Conservation (phyloP, 23 tunicate species). For the Trididemnum nubilum region DNA sequence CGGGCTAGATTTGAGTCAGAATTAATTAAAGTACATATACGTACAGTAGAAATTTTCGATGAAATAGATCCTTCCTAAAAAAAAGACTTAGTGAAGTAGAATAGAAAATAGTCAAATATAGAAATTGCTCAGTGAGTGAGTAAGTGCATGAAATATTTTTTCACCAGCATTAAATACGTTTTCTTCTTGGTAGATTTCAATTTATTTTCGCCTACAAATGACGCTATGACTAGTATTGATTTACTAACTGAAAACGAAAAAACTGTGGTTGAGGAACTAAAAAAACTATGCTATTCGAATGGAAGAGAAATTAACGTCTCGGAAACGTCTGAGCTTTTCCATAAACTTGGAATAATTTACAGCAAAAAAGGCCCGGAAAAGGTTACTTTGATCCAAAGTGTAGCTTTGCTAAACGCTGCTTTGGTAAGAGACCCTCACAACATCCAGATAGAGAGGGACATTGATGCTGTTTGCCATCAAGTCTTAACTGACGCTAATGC, state of each 20-base stretch:
- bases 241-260: not conserved
- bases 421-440: constrained; percentile 9
- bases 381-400: constrained; percentile 17
- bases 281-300: not conserved
- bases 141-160: too few species aligned
- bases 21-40: too few species aligned
- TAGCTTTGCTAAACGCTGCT: constrained; percentile 35
- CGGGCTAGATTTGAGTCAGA: too few species aligned
- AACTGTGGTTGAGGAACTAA: not conserved
- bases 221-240: not conserved
- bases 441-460: not conserved
- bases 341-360: constrained; percentile 32
- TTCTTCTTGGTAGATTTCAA: too few species aligned
- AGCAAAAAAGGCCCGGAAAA: constrained; percentile 22
- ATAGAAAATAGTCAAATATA: too few species aligned
- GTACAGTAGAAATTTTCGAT: too few species aligned
- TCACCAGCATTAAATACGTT: too few species aligned
- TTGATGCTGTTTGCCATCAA: not conserved
- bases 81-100: too few species aligned
- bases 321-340: constrained; percentile 3
- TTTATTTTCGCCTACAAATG: too few species aligned
- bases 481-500: not conserved
- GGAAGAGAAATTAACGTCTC: constrained; percentile 1
- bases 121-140: too few species aligned
- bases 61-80: too few species aligned